A percentile compares a stretch with the other conserved stretches of the same genome.
Evolutionary conservation across 2,888 invertebrate genomes (phyloP).

Genomic region (Chirona hameri): DNA sequence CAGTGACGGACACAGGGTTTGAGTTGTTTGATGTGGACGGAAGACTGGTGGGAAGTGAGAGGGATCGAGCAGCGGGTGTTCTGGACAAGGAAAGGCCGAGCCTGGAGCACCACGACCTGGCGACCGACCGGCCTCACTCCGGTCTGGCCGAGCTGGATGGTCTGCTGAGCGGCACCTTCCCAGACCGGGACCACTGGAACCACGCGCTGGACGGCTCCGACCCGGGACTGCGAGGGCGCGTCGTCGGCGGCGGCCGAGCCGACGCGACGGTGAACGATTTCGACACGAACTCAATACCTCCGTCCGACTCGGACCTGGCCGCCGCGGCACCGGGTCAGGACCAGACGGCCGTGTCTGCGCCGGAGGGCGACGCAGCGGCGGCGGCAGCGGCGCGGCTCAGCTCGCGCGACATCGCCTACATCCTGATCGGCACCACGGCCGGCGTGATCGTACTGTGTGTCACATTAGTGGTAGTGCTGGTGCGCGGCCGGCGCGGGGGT

Average conservation of each 20-base stretch:
- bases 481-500: slow-evolving; percentile 3
- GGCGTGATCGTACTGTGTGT: background rate
- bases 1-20: background rate
- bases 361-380: background rate
- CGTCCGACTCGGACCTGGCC: background rate
- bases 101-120: background rate
- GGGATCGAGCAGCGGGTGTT: background rate
- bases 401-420: background rate
- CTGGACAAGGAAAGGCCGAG: background rate
- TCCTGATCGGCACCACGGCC: slow-evolving; percentile 3
- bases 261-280: background rate
- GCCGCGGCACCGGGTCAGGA: background rate
- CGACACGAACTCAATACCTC: background rate
- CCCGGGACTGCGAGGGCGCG: background rate
- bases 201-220: background rate
- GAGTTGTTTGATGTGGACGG: background rate
- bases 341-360: too few relatives aligned
- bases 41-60: background rate
- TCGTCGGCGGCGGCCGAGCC: background rate
- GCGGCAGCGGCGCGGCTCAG: background rate
- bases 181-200: too few relatives aligned
- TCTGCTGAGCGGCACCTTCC: background rate
- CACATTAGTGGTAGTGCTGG: background rate
- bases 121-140: background rate
- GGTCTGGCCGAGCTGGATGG: background rate